These are phyloP conservation scores for Diplolepis rosae DNA, from an alignment of 2,888 invertebrate genomes.

Conservation along the genomic window DNA sequence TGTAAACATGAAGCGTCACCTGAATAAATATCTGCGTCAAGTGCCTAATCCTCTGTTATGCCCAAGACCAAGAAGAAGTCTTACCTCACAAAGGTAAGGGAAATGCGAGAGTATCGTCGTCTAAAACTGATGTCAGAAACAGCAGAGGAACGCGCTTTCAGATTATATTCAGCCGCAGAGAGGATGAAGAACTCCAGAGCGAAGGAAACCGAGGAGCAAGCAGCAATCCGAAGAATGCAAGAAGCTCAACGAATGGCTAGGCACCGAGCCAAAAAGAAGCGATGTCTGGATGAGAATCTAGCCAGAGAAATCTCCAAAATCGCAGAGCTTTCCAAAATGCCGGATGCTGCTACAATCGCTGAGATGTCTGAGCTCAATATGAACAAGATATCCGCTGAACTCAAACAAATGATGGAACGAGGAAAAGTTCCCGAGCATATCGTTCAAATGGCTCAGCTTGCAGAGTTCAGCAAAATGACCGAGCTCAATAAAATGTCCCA, in stretches of 20 bases:
- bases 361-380: slow-evolving; percentile 72
- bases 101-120: slow-evolving; percentile 61
- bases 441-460: slow-evolving; percentile 72
- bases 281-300: slow-evolving; percentile 70
- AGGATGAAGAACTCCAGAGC: slow-evolving; percentile 69
- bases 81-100: slow-evolving; percentile 59
- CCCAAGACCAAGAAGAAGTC: slow-evolving; percentile 53
- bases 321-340: slow-evolving; percentile 70
- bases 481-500: slow-evolving; percentile 70
- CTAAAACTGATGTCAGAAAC: slow-evolving; percentile 65
- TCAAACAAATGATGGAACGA: slow-evolving; percentile 72
- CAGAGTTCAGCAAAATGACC: slow-evolving; percentile 71
- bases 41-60: slow-evolving; percentile 47
- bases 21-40: slow-evolving; percentile 36
- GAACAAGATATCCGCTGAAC: slow-evolving; percentile 72
- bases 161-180: slow-evolving; percentile 65
- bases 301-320: slow-evolving; percentile 71
- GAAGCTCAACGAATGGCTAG: slow-evolving; percentile 72
- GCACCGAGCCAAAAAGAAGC: slow-evolving; percentile 71
- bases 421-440: slow-evolving; percentile 72
- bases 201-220: slow-evolving; percentile 70
- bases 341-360: slow-evolving; percentile 68
- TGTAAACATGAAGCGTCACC: slow-evolving; percentile 52
- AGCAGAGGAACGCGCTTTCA: slow-evolving; percentile 66
- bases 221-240: slow-evolving; percentile 69